Evolutionary conservation across 1,140 invertebrate genomes (phyloP).

Genomic region (Himalopsyche phryganea): DNA sequence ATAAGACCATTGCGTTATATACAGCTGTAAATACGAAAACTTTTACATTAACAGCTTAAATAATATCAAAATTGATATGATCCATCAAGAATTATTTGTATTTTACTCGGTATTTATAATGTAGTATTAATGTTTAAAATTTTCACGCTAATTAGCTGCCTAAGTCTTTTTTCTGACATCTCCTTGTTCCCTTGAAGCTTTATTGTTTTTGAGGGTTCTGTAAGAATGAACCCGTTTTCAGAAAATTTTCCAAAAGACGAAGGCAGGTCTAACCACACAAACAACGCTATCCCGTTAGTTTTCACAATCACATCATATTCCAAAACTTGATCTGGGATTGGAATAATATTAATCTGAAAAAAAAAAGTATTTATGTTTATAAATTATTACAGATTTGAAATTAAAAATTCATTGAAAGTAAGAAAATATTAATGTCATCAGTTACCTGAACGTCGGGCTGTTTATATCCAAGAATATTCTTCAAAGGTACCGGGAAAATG

Average conservation of each 20-base stretch:
- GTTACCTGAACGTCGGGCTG: conserved; percentile 25
- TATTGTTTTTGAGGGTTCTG: conserved; percentile 20
- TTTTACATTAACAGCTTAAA: background rate
- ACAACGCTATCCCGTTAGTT: conserved; percentile 21
- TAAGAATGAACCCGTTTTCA: conserved; percentile 29
- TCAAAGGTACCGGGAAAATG: conserved; percentile 25
- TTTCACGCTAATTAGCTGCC: no score
- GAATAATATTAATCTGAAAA: conserved; percentile 14
- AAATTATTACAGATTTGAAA: conserved; percentile 4
- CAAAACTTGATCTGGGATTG: background rate
- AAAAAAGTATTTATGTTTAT: conserved; percentile 1
- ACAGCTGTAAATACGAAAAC: no score
- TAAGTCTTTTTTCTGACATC: background rate
- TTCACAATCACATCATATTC: conserved; percentile 14
- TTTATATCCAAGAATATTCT: conserved; percentile 25
- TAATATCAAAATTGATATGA: no score
- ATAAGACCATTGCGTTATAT: no score
- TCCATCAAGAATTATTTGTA: no score
- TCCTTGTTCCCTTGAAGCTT: background rate
- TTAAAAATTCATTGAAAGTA: conserved; percentile 10
- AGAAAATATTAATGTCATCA: no score
- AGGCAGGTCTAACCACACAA: conserved; percentile 25
- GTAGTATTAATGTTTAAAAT: no score
- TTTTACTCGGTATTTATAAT: no score
- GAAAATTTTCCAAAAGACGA: conserved; percentile 25